A percentile compares a stretch with the other conserved stretches of the same genome.
Evolutionary conservation across 2,888 invertebrate genomes (phyloP).

Genomic region (Tetranychus truncatus): DNA sequence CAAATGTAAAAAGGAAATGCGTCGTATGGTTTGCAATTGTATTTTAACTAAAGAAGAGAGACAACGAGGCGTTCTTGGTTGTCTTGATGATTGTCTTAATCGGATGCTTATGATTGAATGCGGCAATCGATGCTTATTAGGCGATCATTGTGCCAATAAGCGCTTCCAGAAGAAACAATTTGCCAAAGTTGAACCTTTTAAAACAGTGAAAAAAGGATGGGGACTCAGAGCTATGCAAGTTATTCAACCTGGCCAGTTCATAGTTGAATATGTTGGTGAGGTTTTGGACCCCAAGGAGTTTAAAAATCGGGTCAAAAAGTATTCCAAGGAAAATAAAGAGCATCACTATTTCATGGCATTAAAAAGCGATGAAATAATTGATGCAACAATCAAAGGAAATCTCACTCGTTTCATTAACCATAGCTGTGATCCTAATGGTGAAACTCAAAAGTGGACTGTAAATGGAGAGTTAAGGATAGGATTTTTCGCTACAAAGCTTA

Average conservation of each 20-base stretch:
- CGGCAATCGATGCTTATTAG: constrained; percentile 71
- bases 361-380: constrained; percentile 78
- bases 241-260: constrained; percentile 66
- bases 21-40: constrained; percentile 88
- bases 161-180: constrained; percentile 71
- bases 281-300: constrained; percentile 82
- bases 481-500: constrained; percentile 73
- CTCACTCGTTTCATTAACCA: constrained; percentile 95
- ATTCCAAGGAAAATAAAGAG: constrained; percentile 67
- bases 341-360: constrained; percentile 97
- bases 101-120: constrained; percentile 96
- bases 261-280: constrained; percentile 97
- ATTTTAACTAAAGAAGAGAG: constrained; percentile 73
- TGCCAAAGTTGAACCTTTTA: constrained; percentile 53
- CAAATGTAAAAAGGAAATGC: constrained; percentile 63
- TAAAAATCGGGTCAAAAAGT: constrained; percentile 63
- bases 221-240: constrained; percentile 62
- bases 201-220: constrained; percentile 81
- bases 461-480: constrained; percentile 68
- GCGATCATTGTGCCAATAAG: constrained; percentile 78
- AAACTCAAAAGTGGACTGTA: constrained; percentile 69
- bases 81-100: constrained; percentile 90
- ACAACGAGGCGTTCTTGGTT: constrained; percentile 60
- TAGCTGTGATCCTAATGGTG: constrained; percentile 94
- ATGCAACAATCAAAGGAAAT: constrained; percentile 88